phyloP scores from a whole-genome alignment of 92 coral and sea anemone genomes.

The Heliopora coerulea region DNA sequence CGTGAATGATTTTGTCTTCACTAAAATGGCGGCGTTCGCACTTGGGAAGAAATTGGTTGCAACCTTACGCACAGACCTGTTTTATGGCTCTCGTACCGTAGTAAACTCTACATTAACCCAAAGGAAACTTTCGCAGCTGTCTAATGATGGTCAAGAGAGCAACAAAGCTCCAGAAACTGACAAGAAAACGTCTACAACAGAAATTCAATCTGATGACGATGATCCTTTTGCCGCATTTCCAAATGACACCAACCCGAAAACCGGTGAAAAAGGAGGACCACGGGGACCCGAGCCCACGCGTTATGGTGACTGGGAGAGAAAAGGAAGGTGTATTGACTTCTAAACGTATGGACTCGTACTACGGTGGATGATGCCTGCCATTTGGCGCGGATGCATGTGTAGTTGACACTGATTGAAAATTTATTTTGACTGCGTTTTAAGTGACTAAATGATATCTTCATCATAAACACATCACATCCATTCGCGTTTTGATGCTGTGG shows the following conservation, averaged over 20 bases:
- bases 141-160: constrained; percentile 13
- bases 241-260: constrained; percentile 78
- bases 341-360: constrained; percentile 20
- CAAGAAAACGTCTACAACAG: constrained; percentile 27
- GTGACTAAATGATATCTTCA: too few relatives aligned
- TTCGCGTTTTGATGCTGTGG: too few relatives aligned
- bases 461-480: too few relatives aligned
- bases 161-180: constrained; percentile 18
- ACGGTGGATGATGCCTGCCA: too few relatives aligned
- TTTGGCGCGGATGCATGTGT: too few relatives aligned
- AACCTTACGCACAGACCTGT: neutral
- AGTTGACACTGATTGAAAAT: too few relatives aligned
- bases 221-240: constrained; percentile 97
- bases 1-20: too few relatives aligned
- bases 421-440: too few relatives aligned
- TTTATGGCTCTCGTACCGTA: constrained; percentile 2
- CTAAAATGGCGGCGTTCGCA: constrained; percentile 19
- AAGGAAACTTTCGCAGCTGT: constrained; percentile 22
- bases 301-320: constrained; percentile 99
- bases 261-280: constrained; percentile 95
- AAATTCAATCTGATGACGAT: neutral
- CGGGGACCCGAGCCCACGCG: constrained; percentile 99
- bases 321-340: constrained; percentile 96
- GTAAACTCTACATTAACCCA: constrained; percentile 1
- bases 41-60: neutral